These are phyloP conservation scores for Tanytarsus gracilentus DNA, from an alignment of 2,888 invertebrate species.

Conservation along the genomic window DNA sequence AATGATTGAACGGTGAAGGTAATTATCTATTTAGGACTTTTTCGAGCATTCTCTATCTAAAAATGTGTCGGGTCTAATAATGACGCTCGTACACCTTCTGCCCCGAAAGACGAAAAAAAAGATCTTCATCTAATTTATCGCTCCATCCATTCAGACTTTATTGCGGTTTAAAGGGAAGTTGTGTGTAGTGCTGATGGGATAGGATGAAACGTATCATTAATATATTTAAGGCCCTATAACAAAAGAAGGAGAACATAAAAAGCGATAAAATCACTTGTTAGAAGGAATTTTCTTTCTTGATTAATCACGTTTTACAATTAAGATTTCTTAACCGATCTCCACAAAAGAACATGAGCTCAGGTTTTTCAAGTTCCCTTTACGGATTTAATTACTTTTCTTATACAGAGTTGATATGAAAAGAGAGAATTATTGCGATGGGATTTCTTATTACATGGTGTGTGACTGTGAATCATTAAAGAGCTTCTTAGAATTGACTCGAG, in stretches of 20 bases:
- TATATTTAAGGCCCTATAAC: neutral
- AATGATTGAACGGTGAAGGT: too few relatives aligned
- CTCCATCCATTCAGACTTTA: neutral
- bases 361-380: too few relatives aligned
- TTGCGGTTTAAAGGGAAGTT: neutral
- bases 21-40: too few relatives aligned
- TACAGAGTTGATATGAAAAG: neutral
- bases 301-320: conserved; percentile 28
- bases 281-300: conserved; percentile 15
- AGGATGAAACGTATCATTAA: conserved; percentile 20
- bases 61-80: too few relatives aligned
- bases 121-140: neutral
- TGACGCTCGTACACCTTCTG: neutral
- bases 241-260: neutral
- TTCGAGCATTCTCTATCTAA: too few relatives aligned
- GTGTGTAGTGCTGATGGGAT: neutral
- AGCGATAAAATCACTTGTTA: conserved; percentile 20
- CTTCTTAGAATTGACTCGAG: too few relatives aligned
- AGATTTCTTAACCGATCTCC: neutral
- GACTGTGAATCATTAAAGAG: too few relatives aligned
- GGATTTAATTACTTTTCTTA: too few relatives aligned
- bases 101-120: neutral
- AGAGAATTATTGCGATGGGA: too few relatives aligned
- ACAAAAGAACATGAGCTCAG: too few relatives aligned
- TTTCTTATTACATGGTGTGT: too few relatives aligned